Base-by-base conservation (phyloP, 2,888 invertebrate species). In the Drosophila mimetica region DNA sequence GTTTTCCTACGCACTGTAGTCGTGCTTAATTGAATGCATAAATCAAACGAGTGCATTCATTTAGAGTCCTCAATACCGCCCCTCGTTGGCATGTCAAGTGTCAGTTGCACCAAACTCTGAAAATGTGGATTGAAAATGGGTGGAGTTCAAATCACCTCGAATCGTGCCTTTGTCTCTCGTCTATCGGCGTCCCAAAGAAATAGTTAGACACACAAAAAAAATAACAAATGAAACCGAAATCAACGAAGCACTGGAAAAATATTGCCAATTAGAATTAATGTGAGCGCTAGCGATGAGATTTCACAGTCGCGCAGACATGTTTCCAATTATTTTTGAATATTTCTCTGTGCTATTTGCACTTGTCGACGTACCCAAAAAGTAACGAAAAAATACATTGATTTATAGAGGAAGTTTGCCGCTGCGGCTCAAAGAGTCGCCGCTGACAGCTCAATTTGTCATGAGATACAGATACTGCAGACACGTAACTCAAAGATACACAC, bases 381-480 rank as follows among this genome's bases (percentile, higher is more conserved):
- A 44, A 14, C 46, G 41, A 59, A 70, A 42, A 65, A 32, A 20
- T 36, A 44, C 64, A 72, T 71, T 71, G 71, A 71, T 71, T 73
- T 71, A 64, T 73, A 54, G 66, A 73, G 74, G 71, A 71, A 71
- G 71, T 73, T 71, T 55, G 50, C 51, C 13, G 25, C n/a, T n/a
- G 11, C 9, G 37, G 30, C 55, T 71, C 74, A 73, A 71, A 73
- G 71, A 71, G 71, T 36, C 66, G 74, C 71, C 74, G 65, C 78
- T 73, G 84, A 86, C 88, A 84, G 78, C 85, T 76, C 87, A 86
- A 84, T 86, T 88, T 88, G 84, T 84, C 83, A 80, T 71, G 51
- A 74, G 57, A 64, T 47, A 52, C 36, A 36, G 34, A 53, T 47
- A 53, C 42, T 20, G 51, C 55, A 55, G 22, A 51, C 64, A 42